These are phyloP conservation scores for Stigmatopora argus DNA, from an alignment of 2,113 vertebrate species.

Conservation along the genomic window DNA sequence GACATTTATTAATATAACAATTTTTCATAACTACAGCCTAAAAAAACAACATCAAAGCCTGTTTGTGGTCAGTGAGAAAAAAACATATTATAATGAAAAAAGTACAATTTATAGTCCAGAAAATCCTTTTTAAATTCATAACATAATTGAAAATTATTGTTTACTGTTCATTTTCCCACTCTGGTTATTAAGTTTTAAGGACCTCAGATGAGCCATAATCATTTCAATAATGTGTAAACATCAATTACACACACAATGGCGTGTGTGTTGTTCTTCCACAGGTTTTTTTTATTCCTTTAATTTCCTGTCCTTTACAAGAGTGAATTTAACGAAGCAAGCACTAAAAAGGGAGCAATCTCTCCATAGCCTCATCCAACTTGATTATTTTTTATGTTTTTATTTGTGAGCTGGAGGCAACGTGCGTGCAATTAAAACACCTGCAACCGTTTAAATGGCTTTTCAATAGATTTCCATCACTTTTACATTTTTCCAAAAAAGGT, in stretches of 20 bases:
- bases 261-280: neutral
- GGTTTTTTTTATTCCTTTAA: slow-evolving; percentile 1
- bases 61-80: no score
- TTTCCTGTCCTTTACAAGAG: slow-evolving; percentile 18
- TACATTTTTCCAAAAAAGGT: neutral
- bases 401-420: neutral
- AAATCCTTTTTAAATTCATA: no score
- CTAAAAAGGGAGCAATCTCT: neutral
- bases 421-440: no score
- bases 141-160: no score
- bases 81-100: no score
- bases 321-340: neutral
- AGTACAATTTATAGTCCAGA: no score
- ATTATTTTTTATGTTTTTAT: neutral
- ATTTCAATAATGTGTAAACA: neutral
- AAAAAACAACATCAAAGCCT: no score
- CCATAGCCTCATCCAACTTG: neutral
- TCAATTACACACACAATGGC: neutral
- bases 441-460: neutral
- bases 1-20: no score
- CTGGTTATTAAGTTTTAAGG: neutral
- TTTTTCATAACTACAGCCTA: no score
- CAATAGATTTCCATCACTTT: neutral
- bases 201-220: neutral
- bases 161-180: no score